phyloP scores from a whole-genome alignment of 2,797 vertebrate genomes.

The Anguilla obscura region DNA sequence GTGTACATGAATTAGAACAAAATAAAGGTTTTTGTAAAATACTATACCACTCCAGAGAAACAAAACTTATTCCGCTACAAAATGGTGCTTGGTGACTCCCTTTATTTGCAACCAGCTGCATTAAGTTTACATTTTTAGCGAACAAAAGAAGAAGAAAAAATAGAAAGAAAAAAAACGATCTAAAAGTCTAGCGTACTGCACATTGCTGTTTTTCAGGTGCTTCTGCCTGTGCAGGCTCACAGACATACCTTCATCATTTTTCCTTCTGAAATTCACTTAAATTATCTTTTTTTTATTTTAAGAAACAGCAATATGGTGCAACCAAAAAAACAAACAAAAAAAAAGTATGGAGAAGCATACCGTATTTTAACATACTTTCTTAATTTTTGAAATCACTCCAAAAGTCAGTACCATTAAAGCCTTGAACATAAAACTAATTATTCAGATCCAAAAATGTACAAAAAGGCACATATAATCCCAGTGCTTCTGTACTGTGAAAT shows the following conservation, averaged over 20 bases:
- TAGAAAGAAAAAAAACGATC: conserved; percentile 48
- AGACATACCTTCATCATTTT: conserved; percentile 77
- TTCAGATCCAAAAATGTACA: conserved; percentile 93
- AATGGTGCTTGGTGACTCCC: conserved; percentile 82
- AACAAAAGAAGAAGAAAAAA: conserved; percentile 66
- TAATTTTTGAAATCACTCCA: conserved; percentile 77
- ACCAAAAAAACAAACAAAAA: conserved; percentile 57
- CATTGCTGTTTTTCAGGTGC: conserved; percentile 77
- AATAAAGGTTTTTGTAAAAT: conserved; percentile 75
- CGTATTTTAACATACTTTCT: conserved; percentile 80
- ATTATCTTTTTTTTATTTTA: conserved; percentile 59
- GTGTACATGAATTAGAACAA: conserved; percentile 85
- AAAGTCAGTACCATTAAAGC: conserved; percentile 90
- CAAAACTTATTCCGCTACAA: conserved; percentile 81
- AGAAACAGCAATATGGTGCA: conserved; percentile 80
- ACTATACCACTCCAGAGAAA: conserved; percentile 74
- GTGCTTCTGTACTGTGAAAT: conserved; percentile 99
- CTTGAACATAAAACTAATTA: conserved; percentile 86
- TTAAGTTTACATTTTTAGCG: conserved; percentile 77
- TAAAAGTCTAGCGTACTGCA: conserved; percentile 75
- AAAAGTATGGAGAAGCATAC: conserved; percentile 77
- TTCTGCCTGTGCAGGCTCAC: conserved; percentile 64
- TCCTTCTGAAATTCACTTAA: conserved; percentile 58
- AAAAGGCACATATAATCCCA: conserved; percentile 99
- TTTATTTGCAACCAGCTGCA: conserved; percentile 86